Evolutionary conservation across 2,113 vertebrate genomes (phyloP).

Genomic region (Leptobrachium leishanense): DNA sequence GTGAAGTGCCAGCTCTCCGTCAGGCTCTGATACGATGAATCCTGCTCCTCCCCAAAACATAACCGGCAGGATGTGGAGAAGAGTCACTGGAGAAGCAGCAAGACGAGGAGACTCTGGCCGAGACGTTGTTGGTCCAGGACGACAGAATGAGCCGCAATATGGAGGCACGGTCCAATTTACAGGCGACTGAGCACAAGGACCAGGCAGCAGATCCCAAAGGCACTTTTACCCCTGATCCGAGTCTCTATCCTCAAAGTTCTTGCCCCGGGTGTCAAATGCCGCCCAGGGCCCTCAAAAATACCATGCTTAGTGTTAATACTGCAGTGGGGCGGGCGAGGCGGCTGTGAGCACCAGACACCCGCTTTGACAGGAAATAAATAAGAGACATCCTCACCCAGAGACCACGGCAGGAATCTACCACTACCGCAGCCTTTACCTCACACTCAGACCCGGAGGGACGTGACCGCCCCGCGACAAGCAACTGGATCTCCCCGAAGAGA

Average conservation of each 20-base stretch:
- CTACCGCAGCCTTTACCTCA: neutral
- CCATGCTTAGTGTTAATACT: neutral
- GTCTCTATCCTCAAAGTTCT: neutral
- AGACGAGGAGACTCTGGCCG: neutral
- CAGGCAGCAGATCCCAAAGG: slow-evolving; percentile 17
- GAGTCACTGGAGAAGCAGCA: neutral
- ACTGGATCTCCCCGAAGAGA: neutral
- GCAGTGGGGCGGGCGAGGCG: neutral
- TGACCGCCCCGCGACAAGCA: neutral
- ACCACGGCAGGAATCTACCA: neutral
- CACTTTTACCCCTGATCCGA: slow-evolving; percentile 3
- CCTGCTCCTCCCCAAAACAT: too few relatives aligned
- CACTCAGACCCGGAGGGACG: neutral
- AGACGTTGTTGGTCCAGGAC: neutral
- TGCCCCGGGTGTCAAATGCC: neutral
- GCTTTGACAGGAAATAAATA: neutral
- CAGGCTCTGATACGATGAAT: too few relatives aligned
- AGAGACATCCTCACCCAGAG: neutral
- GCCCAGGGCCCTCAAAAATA: neutral
- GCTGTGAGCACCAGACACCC: neutral
- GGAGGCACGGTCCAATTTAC: neutral
- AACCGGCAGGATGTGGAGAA: too few relatives aligned
- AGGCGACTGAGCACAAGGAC: neutral
- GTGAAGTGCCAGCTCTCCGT: neutral
- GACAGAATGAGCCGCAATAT: neutral